These are phyloP conservation scores for Melanotus villosus DNA, from an alignment of 2,888 invertebrate species.

Conservation along the genomic window DNA sequence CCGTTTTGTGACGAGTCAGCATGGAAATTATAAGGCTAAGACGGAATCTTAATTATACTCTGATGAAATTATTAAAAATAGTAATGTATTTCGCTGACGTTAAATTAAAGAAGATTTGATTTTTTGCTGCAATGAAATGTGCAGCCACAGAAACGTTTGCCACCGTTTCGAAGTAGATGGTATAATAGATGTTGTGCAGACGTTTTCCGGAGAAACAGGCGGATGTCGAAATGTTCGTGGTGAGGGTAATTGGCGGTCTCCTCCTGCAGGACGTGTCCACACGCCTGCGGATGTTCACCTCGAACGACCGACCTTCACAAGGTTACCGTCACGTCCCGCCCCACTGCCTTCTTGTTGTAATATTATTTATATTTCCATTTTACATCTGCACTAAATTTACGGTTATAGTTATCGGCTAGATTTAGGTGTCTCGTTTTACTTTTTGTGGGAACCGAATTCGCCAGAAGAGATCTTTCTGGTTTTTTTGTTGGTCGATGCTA, in stretches of 20 bases:
- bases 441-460: neutral
- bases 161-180: neutral
- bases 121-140: too few relatives aligned
- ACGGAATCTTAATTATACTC: too few relatives aligned
- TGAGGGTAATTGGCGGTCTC: constrained; percentile 39
- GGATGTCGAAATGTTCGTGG: constrained; percentile 38
- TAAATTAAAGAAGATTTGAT: too few relatives aligned
- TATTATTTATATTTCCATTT: constrained; percentile 38
- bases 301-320: constrained; percentile 65
- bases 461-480: neutral
- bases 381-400: constrained; percentile 35
- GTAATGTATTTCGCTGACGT: too few relatives aligned
- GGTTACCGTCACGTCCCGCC: constrained; percentile 57
- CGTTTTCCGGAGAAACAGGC: constrained; percentile 19
- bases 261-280: constrained; percentile 48
- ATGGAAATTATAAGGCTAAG: too few relatives aligned
- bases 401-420: constrained; percentile 22
- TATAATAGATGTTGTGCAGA: constrained; percentile 8
- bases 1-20: too few relatives aligned
- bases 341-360: constrained; percentile 35
- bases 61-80: too few relatives aligned
- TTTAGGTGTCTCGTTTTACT: constrained; percentile 9
- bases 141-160: neutral
- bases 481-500: neutral
- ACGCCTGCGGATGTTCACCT: constrained; percentile 62